phyloP scores from a whole-genome alignment of 2,888 invertebrate species.

The Acanthosepion lycidas region DNA sequence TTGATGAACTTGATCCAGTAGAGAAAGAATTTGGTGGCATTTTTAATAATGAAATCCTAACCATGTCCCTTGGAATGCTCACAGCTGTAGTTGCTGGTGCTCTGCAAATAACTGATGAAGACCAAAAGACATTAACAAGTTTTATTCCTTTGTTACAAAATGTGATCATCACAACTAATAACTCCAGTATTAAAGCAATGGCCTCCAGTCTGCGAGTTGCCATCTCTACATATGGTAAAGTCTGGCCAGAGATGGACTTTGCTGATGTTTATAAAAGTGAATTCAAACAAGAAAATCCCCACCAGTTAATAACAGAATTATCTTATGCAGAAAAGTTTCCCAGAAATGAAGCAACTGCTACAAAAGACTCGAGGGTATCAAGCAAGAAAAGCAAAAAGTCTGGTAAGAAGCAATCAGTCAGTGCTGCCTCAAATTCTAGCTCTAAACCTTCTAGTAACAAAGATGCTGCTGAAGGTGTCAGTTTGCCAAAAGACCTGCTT shows the following conservation, averaged over 20 bases:
- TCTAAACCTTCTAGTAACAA: background rate
- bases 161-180: constrained; percentile 61
- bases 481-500: background rate
- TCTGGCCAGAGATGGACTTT: constrained; percentile 61
- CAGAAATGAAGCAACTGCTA: background rate
- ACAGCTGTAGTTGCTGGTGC: constrained; percentile 69
- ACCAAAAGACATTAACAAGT: constrained; percentile 62
- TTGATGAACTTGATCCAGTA: background rate
- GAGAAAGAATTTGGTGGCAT: constrained; percentile 58
- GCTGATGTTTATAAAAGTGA: background rate
- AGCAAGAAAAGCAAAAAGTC: background rate
- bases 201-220: constrained; percentile 72
- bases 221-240: constrained; percentile 72
- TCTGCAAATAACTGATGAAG: constrained; percentile 62
- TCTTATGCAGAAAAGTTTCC: background rate
- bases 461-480: background rate
- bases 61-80: constrained; percentile 71
- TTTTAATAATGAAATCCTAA: constrained; percentile 71
- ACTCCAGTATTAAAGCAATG: constrained; percentile 67
- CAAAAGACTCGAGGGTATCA: background rate
- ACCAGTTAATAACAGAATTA: background rate
- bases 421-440: background rate
- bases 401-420: background rate
- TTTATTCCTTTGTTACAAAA: constrained; percentile 68
- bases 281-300: background rate